These are phyloP conservation scores for Drosophila diplacantha DNA, from an alignment of 2,888 invertebrate species.

Conservation along the genomic window DNA sequence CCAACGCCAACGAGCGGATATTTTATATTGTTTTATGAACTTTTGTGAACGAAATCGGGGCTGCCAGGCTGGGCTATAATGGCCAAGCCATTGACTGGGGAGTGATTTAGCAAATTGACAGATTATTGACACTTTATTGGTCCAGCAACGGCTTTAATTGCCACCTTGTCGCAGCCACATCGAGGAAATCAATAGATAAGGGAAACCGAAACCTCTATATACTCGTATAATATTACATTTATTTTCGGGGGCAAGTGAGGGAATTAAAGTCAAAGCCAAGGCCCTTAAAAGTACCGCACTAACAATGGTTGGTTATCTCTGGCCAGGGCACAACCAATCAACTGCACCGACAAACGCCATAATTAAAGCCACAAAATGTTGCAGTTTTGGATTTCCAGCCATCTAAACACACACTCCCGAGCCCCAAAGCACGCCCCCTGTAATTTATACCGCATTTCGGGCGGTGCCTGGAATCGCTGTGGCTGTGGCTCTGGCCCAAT, in stretches of 20 bases:
- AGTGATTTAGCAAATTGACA: slow-evolving; percentile 71
- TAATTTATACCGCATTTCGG: slow-evolving; percentile 47
- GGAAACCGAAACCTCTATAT: neutral
- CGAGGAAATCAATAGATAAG: slow-evolving; percentile 18
- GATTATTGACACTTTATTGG: slow-evolving; percentile 66
- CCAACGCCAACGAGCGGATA: slow-evolving; percentile 36
- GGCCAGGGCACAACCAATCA: slow-evolving; percentile 21
- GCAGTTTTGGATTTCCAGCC: slow-evolving; percentile 49
- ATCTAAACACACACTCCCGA: slow-evolving; percentile 9
- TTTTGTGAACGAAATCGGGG: slow-evolving; percentile 41
- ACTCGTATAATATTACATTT: neutral
- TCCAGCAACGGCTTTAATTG: slow-evolving; percentile 47
- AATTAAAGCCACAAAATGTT: slow-evolving; percentile 67
- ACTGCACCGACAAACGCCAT: slow-evolving; percentile 44
- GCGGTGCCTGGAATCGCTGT: slow-evolving; percentile 3
- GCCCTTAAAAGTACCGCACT: slow-evolving; percentile 7
- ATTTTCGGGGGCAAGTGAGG: neutral
- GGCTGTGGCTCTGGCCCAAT: slow-evolving; percentile 34
- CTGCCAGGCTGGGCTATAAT: slow-evolving; percentile 23
- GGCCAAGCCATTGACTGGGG: slow-evolving; percentile 39
- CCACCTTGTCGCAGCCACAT: slow-evolving; percentile 6
- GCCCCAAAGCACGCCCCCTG: slow-evolving; percentile 23
- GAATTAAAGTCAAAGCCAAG: slow-evolving; percentile 4
- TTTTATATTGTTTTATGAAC: slow-evolving; percentile 70
- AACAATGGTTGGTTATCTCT: slow-evolving; percentile 5